phyloP scores from a whole-genome alignment of 64 coral and sea anemone genomes.

The Montipora efflorescens region DNA sequence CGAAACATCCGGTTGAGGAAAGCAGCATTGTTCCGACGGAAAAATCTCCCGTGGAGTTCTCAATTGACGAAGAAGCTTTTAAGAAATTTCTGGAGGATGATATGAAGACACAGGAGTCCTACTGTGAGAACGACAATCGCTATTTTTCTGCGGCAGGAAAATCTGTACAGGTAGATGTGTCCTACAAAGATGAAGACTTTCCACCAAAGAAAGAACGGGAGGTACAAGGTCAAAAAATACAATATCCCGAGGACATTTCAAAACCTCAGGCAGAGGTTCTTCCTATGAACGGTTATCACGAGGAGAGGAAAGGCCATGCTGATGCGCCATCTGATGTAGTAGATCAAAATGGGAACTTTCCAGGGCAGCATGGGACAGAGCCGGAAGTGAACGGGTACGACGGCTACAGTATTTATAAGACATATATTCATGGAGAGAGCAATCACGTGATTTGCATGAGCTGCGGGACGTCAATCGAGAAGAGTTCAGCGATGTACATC shows the following conservation, averaged over 20 bases:
- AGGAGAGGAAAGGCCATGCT: not conserved
- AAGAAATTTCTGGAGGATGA: not conserved
- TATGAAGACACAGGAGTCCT: not conserved
- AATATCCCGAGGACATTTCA: slow-evolving; percentile 18
- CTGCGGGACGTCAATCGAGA: slow-evolving; percentile 61
- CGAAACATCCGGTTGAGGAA: slow-evolving; percentile 34
- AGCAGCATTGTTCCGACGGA: not conserved
- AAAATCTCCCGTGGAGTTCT: slow-evolving; percentile 30
- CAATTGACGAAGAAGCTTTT: slow-evolving; percentile 16
- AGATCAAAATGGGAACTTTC: slow-evolving; percentile 6
- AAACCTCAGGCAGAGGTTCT: slow-evolving; percentile 19
- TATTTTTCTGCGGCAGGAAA: not conserved
- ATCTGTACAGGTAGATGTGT: not conserved
- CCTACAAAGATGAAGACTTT: slow-evolving; percentile 4
- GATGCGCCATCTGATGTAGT: not conserved
- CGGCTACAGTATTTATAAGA: slow-evolving; percentile 67
- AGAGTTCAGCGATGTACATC: slow-evolving; percentile 54
- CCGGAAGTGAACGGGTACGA: slow-evolving; percentile 42
- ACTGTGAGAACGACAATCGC: slow-evolving; percentile 6
- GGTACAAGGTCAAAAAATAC: not conserved
- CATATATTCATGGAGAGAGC: slow-evolving; percentile 63
- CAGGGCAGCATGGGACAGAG: not conserved
- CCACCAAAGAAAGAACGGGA: not conserved
- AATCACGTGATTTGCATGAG: slow-evolving; percentile 50
- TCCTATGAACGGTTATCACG: slow-evolving; percentile 7